Base-by-base conservation (phyloP, 2,888 invertebrate genomes). In the Charanyca ferruginea region DNA sequence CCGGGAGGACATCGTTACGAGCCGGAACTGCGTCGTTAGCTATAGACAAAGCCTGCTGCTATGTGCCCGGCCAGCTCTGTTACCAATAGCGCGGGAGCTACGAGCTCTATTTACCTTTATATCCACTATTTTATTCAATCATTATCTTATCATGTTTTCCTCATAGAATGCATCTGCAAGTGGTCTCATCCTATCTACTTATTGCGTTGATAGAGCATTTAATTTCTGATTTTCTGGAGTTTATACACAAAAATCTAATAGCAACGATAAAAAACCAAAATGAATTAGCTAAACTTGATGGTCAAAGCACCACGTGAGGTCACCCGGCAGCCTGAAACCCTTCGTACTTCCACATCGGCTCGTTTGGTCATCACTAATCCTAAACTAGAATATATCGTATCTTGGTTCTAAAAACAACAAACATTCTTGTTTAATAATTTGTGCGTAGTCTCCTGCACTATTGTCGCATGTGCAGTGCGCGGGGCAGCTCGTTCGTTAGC, bases 1-100 rank as follows among this genome's bases (percentile, higher is more conserved):
- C 87, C 83, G 88, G 87, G 87, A 85, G 89, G 89, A 88, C 89
- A 84, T 94, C 94, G 86, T 94, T 93, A 94, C 88, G 79, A 89
- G 86, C 89, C 92, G 94, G 94, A 94, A 91, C 90, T 85, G 80
- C 86, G 84, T 91, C 93, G 93, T 93, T 93, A 93, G 86, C 87
- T 87, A 88, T 83, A 94, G 90, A 94, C 94, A 94, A 94, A 92
- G 94, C 87, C 84, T 52, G 73, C 74, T 74, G 87, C 87, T 88
- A 92, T 93, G 85, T 91, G 85, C 91, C 87, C 90, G 87, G 91
- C 91, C 93, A 92, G 90, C 91, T 90, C 87, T 83, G 79, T 80
- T 72, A 69, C 72, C 41, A 22, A 35, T 83, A 85, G 84, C 35
- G 45, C 66, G 54, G 80, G 87, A 87, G 90, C 55, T 45, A n/a